Percentiles rank a stretch among this genome's conserved stretches.
Conservation (phyloP, 1,140 invertebrate species). For the Drosophila littoralis region DNA sequence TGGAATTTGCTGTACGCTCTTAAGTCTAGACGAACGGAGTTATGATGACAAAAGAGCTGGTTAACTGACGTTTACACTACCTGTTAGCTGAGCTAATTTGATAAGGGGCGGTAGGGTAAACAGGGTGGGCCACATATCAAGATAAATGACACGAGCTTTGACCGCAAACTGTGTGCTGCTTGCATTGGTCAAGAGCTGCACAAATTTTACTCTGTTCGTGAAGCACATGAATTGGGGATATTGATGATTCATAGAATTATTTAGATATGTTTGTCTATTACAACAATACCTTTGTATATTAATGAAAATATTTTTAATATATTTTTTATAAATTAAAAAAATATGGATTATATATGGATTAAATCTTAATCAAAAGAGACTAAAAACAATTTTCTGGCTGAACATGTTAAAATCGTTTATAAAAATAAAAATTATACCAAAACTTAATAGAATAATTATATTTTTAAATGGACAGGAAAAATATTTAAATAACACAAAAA, state of each 20-base stretch:
- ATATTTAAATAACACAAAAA: too few species aligned
- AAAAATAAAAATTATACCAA: too few species aligned
- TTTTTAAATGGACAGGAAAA: too few species aligned
- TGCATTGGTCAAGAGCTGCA: constrained; percentile 11
- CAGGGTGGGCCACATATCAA: constrained; percentile 44
- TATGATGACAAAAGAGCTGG: constrained; percentile 57
- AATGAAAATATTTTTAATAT: too few species aligned
- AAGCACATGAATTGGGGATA: constrained; percentile 1
- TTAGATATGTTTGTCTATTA: too few species aligned
- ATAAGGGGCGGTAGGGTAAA: background rate
- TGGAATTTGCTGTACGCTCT: constrained; percentile 20
- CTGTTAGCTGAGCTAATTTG: constrained; percentile 59
- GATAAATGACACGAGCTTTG: constrained; percentile 60
- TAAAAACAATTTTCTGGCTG: too few species aligned
- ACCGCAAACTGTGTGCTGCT: constrained; percentile 26
- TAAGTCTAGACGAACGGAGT: constrained; percentile 33
- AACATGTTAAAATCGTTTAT: too few species aligned
- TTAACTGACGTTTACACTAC: constrained; percentile 61
- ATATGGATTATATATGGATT: background rate
- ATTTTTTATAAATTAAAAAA: background rate
- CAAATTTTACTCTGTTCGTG: constrained; percentile 43
- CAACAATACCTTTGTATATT: background rate
- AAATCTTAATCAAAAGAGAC: too few species aligned
- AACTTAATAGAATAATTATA: too few species aligned
- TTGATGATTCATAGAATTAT: background rate